Evolutionary conservation across 2,113 vertebrate species (phyloP).

Genomic region (Pyrgilauda ruficollis): DNA sequence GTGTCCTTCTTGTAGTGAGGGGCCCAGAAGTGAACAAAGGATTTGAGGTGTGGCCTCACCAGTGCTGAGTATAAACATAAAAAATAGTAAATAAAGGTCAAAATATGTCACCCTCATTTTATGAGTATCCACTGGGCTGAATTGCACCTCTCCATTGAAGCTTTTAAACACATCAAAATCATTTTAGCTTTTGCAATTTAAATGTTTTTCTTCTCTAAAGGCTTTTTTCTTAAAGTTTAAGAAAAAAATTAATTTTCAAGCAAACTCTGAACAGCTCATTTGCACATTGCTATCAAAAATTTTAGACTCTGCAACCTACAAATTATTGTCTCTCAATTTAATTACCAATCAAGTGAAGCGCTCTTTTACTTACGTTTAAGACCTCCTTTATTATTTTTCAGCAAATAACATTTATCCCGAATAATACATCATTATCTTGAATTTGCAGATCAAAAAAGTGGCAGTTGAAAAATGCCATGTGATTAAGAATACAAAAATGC

Average conservation of each 20-base stretch:
- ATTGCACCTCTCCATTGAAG: neutral
- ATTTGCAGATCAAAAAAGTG: neutral
- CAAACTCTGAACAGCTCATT: neutral
- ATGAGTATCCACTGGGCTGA: neutral
- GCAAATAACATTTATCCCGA: neutral
- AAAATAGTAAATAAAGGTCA: neutral
- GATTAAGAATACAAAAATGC: neutral
- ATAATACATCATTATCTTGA: neutral
- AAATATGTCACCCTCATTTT: neutral
- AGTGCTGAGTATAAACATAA: neutral
- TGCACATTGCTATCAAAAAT: neutral
- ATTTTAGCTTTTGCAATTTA: neutral
- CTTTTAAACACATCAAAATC: neutral
- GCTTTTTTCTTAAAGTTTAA: neutral
- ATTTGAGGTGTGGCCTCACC: rapidly evolving
- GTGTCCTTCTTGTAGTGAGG: rapidly evolving
- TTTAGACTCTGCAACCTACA: neutral
- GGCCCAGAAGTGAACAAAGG: neutral
- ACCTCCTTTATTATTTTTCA: neutral
- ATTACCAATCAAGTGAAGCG: neutral
- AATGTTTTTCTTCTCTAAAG: neutral
- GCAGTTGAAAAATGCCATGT: neutral
- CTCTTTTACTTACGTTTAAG: neutral
- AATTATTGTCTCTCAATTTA: neutral
- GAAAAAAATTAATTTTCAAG: neutral